Conservation (phyloP, 2,797 vertebrate genomes). For the Spinus olivaceus region DNA sequence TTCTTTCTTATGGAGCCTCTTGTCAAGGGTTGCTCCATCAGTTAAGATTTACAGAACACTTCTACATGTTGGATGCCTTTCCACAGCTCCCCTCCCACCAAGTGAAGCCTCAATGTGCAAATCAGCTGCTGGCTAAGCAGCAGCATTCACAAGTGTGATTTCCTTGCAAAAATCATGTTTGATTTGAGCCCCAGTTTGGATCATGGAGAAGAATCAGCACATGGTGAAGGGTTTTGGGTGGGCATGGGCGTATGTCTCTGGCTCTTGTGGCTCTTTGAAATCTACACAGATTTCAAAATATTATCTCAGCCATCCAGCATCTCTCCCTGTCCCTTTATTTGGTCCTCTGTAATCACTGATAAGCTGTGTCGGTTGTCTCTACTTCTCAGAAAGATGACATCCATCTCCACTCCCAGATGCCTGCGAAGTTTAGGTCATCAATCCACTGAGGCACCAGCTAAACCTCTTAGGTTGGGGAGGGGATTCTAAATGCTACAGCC, state of each 20-base stretch:
- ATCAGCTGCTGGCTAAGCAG: rapidly evolving
- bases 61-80: neutral
- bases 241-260: rapidly evolving
- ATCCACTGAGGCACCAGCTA: neutral
- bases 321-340: neutral
- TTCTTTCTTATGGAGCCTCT: neutral
- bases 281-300: rapidly evolving
- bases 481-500: neutral
- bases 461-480: rapidly evolving
- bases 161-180: neutral
- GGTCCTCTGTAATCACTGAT: neutral
- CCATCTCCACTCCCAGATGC: neutral
- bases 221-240: rapidly evolving
- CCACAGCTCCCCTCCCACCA: neutral
- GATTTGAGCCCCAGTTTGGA: neutral
- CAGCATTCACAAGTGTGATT: neutral
- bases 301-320: neutral
- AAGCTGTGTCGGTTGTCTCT: neutral
- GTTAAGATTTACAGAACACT: neutral
- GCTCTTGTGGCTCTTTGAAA: neutral
- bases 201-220: neutral
- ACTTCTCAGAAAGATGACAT: neutral
- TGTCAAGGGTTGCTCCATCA: neutral
- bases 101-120: neutral
- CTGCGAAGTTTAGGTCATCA: neutral